phyloP scores from a whole-genome alignment of 2,888 invertebrate genomes.

The Rhagophthalmus giganteus region DNA sequence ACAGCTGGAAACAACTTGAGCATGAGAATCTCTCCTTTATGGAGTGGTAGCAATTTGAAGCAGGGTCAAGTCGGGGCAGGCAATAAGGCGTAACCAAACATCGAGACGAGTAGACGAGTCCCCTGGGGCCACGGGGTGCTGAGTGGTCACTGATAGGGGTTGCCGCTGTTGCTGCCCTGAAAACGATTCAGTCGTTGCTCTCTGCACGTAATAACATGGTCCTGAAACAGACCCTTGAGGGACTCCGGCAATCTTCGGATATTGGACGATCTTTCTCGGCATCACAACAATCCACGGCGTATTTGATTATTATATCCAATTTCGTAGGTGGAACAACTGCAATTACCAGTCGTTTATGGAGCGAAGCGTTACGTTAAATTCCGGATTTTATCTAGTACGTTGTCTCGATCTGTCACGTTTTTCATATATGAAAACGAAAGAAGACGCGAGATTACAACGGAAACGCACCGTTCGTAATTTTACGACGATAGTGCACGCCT shows the following conservation, averaged over 20 bases:
- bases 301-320: constrained; percentile 7
- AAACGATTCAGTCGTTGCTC: constrained; percentile 20
- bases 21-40: constrained; percentile 30
- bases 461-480: no score
- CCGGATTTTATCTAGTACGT: no score
- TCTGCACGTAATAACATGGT: constrained; percentile 24
- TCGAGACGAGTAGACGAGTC: constrained; percentile 50
- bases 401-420: no score
- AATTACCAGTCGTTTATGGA: no score
- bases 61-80: constrained; percentile 43
- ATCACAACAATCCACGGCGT: background rate
- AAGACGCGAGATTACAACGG: no score
- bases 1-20: constrained; percentile 30
- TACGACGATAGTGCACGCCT: no score
- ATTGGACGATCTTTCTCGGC: constrained; percentile 11
- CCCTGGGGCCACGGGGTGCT: constrained; percentile 49
- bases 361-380: background rate
- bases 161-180: constrained; percentile 24
- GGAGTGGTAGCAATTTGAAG: constrained; percentile 36
- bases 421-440: no score
- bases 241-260: constrained; percentile 19
- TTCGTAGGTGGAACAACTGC: background rate
- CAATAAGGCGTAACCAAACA: constrained; percentile 56
- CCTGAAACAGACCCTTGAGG: constrained; percentile 24
- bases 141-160: constrained; percentile 49